phyloP scores from a whole-genome alignment of 2,888 invertebrate genomes.

The Adelphocoris suturalis region DNA sequence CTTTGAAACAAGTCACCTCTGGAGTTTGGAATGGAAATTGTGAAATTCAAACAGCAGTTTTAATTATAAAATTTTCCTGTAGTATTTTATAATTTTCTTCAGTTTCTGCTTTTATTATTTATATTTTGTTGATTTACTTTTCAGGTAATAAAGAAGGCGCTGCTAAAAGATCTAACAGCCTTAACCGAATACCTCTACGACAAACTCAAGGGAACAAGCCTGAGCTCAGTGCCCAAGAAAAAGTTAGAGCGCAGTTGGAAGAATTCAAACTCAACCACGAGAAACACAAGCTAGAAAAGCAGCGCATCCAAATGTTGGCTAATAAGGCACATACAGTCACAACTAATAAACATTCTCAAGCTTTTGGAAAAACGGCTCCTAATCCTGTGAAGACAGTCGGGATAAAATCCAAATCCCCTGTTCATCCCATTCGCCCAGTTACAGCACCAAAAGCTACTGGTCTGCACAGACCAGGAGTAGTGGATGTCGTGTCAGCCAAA shows the following conservation, averaged over 20 bases:
- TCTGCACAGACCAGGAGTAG: not conserved
- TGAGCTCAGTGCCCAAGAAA: slow-evolving; percentile 54
- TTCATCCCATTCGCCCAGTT: not conserved
- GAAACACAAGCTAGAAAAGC: not conserved
- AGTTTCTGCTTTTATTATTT: too few relatives aligned
- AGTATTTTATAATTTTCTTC: not conserved
- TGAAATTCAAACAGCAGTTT: too few relatives aligned
- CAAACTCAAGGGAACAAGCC: slow-evolving; percentile 38
- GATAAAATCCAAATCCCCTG: not conserved
- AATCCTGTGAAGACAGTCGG: not conserved
- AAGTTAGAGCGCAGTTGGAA: slow-evolving; percentile 53
- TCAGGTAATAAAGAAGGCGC: slow-evolving; percentile 61
- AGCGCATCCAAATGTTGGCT: slow-evolving; percentile 26
- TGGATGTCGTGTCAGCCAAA: not conserved
- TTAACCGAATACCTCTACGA: slow-evolving; percentile 65
- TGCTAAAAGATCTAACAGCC: slow-evolving; percentile 68
- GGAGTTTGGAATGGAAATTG: too few relatives aligned
- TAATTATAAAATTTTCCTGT: too few relatives aligned
- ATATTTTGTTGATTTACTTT: slow-evolving; percentile 7
- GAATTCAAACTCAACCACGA: slow-evolving; percentile 49
- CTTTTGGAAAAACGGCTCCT: not conserved
- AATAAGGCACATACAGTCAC: not conserved
- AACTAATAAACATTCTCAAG: not conserved
- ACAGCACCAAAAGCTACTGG: not conserved
- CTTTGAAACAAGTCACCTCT: too few relatives aligned